Evolutionary conservation across 2,797 vertebrate genomes (phyloP).

Genomic region (Merluccius polli): DNA sequence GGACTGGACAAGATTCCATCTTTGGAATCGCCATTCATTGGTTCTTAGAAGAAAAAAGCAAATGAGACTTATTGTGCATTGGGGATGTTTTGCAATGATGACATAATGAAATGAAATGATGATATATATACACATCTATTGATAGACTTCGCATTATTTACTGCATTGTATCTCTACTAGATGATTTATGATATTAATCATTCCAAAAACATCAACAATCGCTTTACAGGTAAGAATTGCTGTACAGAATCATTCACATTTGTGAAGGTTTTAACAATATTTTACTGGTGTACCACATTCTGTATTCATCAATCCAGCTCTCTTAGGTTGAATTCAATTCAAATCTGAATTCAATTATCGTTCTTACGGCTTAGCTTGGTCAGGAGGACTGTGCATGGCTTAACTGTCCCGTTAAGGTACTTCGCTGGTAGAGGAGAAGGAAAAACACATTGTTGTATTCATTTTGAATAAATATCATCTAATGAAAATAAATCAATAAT

Average conservation of each 20-base stretch:
- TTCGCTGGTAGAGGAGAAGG: slow-evolving; percentile 56
- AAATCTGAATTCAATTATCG: slow-evolving; percentile 28
- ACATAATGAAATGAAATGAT: background rate
- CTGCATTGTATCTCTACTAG: background rate
- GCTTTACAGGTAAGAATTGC: slow-evolving; percentile 5
- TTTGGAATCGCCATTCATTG: slow-evolving; percentile 13
- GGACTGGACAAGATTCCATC: slow-evolving; percentile 36
- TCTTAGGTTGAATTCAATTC: background rate
- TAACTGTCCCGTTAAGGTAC: slow-evolving; percentile 47
- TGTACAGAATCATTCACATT: background rate
- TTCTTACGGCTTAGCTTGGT: slow-evolving; percentile 66
- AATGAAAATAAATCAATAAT: background rate
- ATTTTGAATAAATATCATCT: background rate
- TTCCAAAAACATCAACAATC: background rate
- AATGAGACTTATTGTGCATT: slow-evolving; percentile 15
- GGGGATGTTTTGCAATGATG: slow-evolving; percentile 3
- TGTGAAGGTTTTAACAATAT: background rate
- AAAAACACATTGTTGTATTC: background rate
- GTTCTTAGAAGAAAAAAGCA: slow-evolving; percentile 24
- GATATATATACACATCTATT: background rate
- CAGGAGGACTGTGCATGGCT: slow-evolving; percentile 70
- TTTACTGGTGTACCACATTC: slow-evolving; percentile 24
- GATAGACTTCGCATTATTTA: background rate
- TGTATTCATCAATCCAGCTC: background rate
- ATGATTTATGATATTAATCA: slow-evolving; percentile 7